Evolutionary conservation across 2,888 invertebrate genomes (phyloP).

Genomic region (Andrena hattorfiana): DNA sequence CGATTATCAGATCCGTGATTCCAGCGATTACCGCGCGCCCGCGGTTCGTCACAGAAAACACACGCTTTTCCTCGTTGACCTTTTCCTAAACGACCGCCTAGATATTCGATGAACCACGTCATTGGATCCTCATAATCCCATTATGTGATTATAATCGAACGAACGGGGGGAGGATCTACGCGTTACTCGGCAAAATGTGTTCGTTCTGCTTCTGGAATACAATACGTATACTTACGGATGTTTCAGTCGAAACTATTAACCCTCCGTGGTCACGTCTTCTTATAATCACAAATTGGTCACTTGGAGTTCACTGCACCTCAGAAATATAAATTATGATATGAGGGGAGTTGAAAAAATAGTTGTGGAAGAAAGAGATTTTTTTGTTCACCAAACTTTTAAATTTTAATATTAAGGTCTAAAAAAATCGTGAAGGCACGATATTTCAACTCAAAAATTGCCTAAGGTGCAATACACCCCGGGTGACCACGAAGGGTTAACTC

Average conservation of each 20-base stretch:
- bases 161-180: background rate
- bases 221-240: background rate
- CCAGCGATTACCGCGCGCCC: slow-evolving; percentile 20
- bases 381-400: too few species aligned
- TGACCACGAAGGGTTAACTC: too few species aligned
- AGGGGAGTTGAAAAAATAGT: too few species aligned
- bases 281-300: too few species aligned
- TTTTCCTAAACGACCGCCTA: slow-evolving; percentile 20
- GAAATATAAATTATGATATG: too few species aligned
- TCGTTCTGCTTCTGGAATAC: too few species aligned
- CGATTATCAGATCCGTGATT: slow-evolving; percentile 60
- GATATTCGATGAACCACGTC: slow-evolving; percentile 31
- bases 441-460: too few species aligned
- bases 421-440: too few species aligned
- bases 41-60: slow-evolving; percentile 30
- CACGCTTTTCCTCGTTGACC: slow-evolving; percentile 30
- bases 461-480: too few species aligned
- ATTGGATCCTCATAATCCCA: slow-evolving; percentile 45
- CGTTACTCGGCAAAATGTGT: background rate
- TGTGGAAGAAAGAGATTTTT: too few species aligned
- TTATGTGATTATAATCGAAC: slow-evolving; percentile 31
- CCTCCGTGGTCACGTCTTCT: background rate
- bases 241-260: background rate
- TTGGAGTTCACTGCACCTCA: too few species aligned
- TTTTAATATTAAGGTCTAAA: too few species aligned